Conservation (phyloP, 2,888 invertebrate species). For the Philonicus albiceps region DNA sequence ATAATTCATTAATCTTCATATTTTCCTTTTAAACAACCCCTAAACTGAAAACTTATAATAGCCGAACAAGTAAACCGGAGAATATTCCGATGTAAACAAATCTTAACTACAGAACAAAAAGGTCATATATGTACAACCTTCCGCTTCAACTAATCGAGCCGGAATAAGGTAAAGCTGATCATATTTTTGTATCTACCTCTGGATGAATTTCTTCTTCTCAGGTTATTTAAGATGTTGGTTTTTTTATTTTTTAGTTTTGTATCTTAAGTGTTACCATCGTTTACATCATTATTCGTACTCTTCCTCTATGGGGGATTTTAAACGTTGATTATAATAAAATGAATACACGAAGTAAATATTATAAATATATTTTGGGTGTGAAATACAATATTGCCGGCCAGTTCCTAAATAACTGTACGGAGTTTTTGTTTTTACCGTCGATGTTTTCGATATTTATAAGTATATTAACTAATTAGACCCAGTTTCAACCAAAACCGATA, state of each 20-base stretch:
- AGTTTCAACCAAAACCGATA: no score
- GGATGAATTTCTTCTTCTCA: constrained; percentile 25
- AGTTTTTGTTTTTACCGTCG: no score
- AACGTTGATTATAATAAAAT: not conserved
- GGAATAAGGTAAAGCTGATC: constrained; percentile 45
- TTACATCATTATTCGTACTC: constrained; percentile 3
- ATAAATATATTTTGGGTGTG: no score
- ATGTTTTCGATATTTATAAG: no score
- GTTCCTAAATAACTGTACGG: no score
- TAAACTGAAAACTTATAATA: not conserved
- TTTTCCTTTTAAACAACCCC: not conserved
- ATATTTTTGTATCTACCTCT: constrained; percentile 43
- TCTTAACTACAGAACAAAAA: not conserved
- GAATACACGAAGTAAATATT: not conserved
- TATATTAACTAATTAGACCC: no score
- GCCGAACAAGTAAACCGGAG: not conserved
- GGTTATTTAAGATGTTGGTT: not conserved
- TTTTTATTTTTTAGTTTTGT: not conserved
- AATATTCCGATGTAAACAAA: constrained; percentile 5
- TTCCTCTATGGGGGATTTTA: not conserved
- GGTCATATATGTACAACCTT: constrained; percentile 39
- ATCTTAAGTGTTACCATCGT: not conserved
- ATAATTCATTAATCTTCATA: not conserved
- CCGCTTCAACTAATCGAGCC: constrained; percentile 48
- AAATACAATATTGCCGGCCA: no score